Evolutionary conservation across 1,140 invertebrate species (phyloP).

Genomic region (Heliconius hermathena): DNA sequence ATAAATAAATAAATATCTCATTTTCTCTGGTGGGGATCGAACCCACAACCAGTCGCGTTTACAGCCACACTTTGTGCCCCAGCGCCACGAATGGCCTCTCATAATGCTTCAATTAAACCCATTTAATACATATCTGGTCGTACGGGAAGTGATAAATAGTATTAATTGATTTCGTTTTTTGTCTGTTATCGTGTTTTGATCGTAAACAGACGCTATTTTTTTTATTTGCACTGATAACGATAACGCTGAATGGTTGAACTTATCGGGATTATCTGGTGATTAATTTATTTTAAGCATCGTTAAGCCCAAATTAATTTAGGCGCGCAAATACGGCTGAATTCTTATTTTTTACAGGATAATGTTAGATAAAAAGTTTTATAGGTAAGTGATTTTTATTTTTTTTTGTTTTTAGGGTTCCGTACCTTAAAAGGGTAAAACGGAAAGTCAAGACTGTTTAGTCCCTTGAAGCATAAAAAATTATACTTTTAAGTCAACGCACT

Average conservation of each 20-base stretch:
- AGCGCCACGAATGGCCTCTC: too few species aligned
- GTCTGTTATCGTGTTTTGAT: not conserved
- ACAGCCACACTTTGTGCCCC: too few species aligned
- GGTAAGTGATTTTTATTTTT: not conserved
- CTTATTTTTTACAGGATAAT: not conserved
- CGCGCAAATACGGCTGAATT: not conserved
- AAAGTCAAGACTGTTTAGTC: too few species aligned
- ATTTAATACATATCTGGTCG: too few species aligned
- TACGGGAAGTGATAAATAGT: not conserved
- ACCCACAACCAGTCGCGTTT: too few species aligned
- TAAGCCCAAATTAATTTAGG: constrained; percentile 8
- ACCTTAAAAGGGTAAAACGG: too few species aligned
- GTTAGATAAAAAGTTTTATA: too few species aligned
- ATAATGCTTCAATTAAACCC: too few species aligned
- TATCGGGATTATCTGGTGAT: constrained; percentile 8
- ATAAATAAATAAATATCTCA: too few species aligned
- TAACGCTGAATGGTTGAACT: constrained; percentile 15
- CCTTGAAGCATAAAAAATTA: too few species aligned
- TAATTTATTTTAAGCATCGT: constrained; percentile 27
- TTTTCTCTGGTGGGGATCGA: too few species aligned
- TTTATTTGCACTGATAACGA: constrained; percentile 19
- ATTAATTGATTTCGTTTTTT: not conserved
- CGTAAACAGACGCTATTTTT: not conserved
- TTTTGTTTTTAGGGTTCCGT: not conserved
- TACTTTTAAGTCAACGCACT: too few species aligned